A percentile compares a stretch with the other conserved stretches of the same genome.
These are phyloP conservation scores for Puntigrus tetrazona DNA, from an alignment of 2,113 vertebrate genomes.

Conservation along the genomic window DNA sequence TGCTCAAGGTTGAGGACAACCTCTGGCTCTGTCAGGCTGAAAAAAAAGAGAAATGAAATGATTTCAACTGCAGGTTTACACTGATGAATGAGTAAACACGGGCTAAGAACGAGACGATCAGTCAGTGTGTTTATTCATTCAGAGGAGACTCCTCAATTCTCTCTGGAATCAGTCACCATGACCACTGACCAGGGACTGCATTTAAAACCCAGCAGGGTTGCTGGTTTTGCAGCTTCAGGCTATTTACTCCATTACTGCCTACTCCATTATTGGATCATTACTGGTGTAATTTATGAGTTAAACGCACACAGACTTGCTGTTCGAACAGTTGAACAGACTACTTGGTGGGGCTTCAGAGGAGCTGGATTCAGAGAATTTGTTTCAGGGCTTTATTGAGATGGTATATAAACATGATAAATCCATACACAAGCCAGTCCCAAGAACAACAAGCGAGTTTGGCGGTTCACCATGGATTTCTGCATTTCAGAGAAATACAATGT, in stretches of 20 bases:
- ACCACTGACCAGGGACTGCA: conserved; percentile 26
- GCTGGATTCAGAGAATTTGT: neutral
- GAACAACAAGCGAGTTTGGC: neutral
- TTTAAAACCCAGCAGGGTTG: conserved; percentile 33
- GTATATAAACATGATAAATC: neutral
- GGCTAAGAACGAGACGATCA: conserved; percentile 44
- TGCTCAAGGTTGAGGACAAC: conserved; percentile 26
- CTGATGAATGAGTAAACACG: conserved; percentile 51
- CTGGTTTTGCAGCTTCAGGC: conserved; percentile 24
- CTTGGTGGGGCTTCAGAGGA: neutral
- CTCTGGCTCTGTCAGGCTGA: conserved; percentile 30
- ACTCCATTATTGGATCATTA: conserved; percentile 28
- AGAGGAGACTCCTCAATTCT: conserved; percentile 25
- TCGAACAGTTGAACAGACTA: neutral
- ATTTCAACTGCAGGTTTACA: conserved; percentile 2
- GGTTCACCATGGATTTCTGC: neutral
- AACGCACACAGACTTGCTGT: neutral
- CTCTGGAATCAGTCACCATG: conserved; percentile 17
- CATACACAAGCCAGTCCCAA: neutral
- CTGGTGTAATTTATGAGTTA: conserved; percentile 37
- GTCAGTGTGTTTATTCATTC: conserved; percentile 53
- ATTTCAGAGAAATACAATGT: neutral
- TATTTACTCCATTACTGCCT: conserved; percentile 36
- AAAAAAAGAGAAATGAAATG: conserved; percentile 36
- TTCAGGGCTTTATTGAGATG: neutral